These are phyloP conservation scores for Linepithema humile DNA, from an alignment of 1,140 invertebrate species.

Conservation along the genomic window DNA sequence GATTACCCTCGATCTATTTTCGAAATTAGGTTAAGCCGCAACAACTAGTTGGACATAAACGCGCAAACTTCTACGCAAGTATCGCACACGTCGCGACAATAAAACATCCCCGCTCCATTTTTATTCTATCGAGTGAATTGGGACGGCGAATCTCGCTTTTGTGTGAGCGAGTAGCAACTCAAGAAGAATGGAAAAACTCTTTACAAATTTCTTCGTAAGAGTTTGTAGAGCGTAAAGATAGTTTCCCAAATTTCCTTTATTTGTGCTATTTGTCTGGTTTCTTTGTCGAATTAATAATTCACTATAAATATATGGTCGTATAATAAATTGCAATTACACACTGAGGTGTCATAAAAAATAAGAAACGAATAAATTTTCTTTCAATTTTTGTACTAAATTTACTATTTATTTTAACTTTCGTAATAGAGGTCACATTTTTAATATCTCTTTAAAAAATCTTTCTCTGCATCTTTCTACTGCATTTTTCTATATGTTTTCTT, in stretches of 20 bases:
- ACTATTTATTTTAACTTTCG: background rate
- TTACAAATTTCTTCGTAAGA: conserved; percentile 1
- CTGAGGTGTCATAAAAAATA: too few relatives aligned
- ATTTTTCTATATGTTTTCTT: background rate
- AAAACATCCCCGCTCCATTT: background rate
- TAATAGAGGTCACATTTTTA: background rate
- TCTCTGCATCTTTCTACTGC: background rate
- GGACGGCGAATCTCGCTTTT: background rate
- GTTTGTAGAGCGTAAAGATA: background rate
- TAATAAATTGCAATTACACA: background rate
- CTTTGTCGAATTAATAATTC: background rate
- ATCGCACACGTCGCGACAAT: background rate
- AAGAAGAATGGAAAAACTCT: background rate
- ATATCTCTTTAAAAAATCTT: background rate
- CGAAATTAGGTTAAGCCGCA: conserved; percentile 25
- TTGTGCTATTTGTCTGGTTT: background rate
- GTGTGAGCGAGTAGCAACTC: background rate
- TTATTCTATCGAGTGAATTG: background rate
- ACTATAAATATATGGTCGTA: background rate
- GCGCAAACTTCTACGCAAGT: background rate
- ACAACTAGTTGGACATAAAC: background rate
- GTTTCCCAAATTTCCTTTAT: background rate
- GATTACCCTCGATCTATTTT: conserved; percentile 35
- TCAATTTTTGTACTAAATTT: background rate
- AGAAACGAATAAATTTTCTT: background rate